Evolutionary conservation across 2,888 invertebrate genomes (phyloP), one percentile per base, ranked within the genome.

Genomic region (Tenthredo distinguenda): DNA sequence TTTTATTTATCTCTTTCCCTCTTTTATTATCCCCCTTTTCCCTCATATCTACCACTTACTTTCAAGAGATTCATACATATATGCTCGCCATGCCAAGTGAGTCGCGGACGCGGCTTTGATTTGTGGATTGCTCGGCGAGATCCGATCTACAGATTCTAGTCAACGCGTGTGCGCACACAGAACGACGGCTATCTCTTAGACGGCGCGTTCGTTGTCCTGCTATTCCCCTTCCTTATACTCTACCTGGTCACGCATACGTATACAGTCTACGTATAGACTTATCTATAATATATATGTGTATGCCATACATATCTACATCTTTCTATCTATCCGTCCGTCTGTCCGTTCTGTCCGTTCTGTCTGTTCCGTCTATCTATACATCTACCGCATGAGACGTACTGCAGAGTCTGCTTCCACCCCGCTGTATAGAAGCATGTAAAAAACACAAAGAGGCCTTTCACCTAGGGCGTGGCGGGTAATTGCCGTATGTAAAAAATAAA

Each of bases 381-480:
- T 77, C 77, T 77, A 74, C 10, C 68, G 72, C n/a, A 43, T 10
- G 43, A 43, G 43, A 43, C 40, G 40, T 43, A n/a, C 26, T 68
- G 34, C 34, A 68, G 12, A 68, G 62, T 4, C 7, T 62, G 26
- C 21, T 71, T 74, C 74, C 74, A 43, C 21, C 74, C 43, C 74
- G 43, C 21, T 62, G 74, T 18, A 21, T 43, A 43, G n/a, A 3
- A 74, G 40, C 21, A 43, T 43, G 21, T 37, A 74, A 74, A 21
- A 43, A n/a, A 18, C 10, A 40, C 9, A 12, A 40, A 72, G 74
- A 34, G 77, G 77, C 91, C 92, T 91, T 91, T 92, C 90, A 89
- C 90, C 90, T 88, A 88, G 89, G 91, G 90, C 90, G 90, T 90
- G 90, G 90, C 90, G 90, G 91, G 47, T 47, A 18, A 31, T 77